Base-by-base conservation (phyloP, 2,888 invertebrate species). In the Pterostichus madidus region DNA sequence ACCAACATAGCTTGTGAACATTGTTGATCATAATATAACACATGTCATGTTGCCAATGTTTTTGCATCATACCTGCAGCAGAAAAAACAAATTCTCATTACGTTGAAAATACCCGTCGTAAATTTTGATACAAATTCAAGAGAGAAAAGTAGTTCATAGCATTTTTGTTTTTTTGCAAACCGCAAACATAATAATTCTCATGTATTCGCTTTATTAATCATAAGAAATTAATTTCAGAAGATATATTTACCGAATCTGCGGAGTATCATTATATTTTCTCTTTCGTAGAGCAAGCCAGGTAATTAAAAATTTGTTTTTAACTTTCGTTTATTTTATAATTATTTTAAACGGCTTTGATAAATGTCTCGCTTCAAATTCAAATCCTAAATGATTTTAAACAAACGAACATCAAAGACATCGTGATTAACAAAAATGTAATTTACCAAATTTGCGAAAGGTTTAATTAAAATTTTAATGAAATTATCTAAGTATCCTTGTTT, bases 251-350 rank as follows among this genome's bases (percentile, higher is more conserved):
- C 64, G 35, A 64, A 64, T 13, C 64, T 64, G 15, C 5, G 8
- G 7, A 64, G 64, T 64, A 64, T 64, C 35, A 64, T 64, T 64
- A 64, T 64, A 64, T 64, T 64, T 64, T 64, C 64, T 64, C 64
- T 64, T 64, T 59, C 59, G 59, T 64, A 11, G 59, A 59, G 49
- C 49, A 13, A 49, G 0, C 56, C 7, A 17, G n/a, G 32, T 32
- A 64, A 64, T 64, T 35, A 64, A 64, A 64, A 64, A 39, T 35
- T 35, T 64, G n/a, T 35, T 64, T 64, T 64, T 64, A 64, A 64
- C 64, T 64, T 64, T 64, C 64, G 32, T 64, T 64, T 64, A 64
- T 64, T 35, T 64, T 13, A 64, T 35, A 59, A 59, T 59, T 24
- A 59, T 59, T 59, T 31, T 35, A 64, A 35, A 64, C 11, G 13